These are phyloP conservation scores for Itoplectis maculator DNA, from an alignment of 2,888 invertebrate genomes.

Conservation along the genomic window DNA sequence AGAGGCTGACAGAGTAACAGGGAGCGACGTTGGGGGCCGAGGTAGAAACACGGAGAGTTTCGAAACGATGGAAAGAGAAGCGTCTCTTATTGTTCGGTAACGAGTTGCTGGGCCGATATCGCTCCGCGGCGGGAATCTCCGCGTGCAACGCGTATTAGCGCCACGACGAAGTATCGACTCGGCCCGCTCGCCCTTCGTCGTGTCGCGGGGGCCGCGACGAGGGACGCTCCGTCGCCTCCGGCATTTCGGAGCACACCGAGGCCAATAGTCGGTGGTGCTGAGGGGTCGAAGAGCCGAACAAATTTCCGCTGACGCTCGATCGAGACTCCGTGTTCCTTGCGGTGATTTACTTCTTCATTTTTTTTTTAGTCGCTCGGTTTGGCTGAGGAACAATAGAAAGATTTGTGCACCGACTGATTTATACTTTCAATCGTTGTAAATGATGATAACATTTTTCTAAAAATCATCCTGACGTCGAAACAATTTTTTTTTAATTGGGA, in stretches of 20 bases:
- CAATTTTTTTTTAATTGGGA: no score
- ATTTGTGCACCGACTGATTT: slow-evolving; percentile 11
- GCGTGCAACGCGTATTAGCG: slow-evolving; percentile 11
- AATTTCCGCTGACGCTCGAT: neutral
- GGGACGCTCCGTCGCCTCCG: neutral
- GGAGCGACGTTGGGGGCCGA: no score
- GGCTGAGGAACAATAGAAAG: neutral
- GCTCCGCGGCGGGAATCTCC: slow-evolving; percentile 5
- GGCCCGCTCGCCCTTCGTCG: neutral
- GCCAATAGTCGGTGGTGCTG: neutral
- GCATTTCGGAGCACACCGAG: neutral
- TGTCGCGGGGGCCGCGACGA: neutral
- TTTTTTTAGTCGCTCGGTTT: neutral
- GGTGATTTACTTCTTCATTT: neutral
- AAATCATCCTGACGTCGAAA: no score
- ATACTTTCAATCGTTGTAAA: no score
- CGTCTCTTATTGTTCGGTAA: slow-evolving; percentile 32
- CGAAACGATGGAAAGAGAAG: neutral
- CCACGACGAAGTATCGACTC: slow-evolving; percentile 7
- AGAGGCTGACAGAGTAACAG: no score
- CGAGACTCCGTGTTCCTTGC: neutral
- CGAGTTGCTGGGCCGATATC: slow-evolving; percentile 26
- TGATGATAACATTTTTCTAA: no score
- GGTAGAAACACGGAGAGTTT: neutral
- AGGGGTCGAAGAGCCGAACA: neutral